Percentiles rank a stretch among this genome's conserved stretches.
phyloP scores from a whole-genome alignment of 1,140 invertebrate genomes.

The Sesamia nonagrioides region DNA sequence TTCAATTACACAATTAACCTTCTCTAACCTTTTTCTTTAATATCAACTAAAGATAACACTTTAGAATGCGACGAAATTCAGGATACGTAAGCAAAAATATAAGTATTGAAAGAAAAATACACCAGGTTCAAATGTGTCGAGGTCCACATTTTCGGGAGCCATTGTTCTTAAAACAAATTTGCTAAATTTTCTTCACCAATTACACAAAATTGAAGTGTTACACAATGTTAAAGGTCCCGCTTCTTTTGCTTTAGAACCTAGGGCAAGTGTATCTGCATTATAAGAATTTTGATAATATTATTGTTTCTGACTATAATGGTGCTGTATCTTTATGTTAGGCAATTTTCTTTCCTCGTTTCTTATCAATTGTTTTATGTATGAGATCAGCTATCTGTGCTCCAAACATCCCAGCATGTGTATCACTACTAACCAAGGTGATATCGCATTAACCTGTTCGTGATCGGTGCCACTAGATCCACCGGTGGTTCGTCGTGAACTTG shows the following conservation, averaged over 20 bases:
- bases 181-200: constrained; percentile 39
- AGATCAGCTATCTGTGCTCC: constrained; percentile 41
- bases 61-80: background rate
- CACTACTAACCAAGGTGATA: constrained; percentile 68
- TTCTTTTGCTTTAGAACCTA: background rate
- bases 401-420: constrained; percentile 61
- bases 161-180: constrained; percentile 67
- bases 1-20: background rate
- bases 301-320: background rate
- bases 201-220: too few species aligned
- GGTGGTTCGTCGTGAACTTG: constrained; percentile 69
- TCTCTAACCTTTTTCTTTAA: too few species aligned
- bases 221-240: background rate
- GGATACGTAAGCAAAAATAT: constrained; percentile 12
- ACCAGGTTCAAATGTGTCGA: constrained; percentile 27
- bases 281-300: background rate
- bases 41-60: background rate
- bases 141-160: constrained; percentile 67
- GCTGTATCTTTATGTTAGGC: background rate
- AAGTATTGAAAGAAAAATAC: constrained; percentile 9
- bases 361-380: constrained; percentile 53
- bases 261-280: background rate
- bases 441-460: constrained; percentile 71
- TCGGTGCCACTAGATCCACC: constrained; percentile 61
- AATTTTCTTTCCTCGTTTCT: constrained; percentile 21